Evolutionary conservation across 1,140 invertebrate genomes (phyloP), one percentile per base, ranked within the genome.

Genomic region (Ditylenchus dipsaci): DNA sequence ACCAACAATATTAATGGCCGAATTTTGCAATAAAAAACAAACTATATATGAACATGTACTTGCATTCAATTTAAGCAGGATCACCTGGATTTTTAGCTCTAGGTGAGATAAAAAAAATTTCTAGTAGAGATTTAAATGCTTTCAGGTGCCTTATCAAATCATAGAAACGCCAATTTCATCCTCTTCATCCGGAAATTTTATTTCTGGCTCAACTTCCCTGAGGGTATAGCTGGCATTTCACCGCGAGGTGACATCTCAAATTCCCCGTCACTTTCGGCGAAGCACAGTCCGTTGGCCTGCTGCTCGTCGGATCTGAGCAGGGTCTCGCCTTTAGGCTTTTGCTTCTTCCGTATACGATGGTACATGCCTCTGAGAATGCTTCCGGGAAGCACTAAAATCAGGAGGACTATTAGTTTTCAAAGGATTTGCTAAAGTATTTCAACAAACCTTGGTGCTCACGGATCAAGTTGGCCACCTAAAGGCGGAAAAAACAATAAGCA

Each of bases 351-450:
- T 21, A 75, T 69, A 23, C 76, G 71, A 29, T 78, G 77, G 45
- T 53, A 64, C 56, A 80, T 76, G 13, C 57, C 78, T n/a, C 63
- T 64, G 15, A 79, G 63, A 29, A 82, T 81, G 60, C 78, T 82
- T 21, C 80, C 80, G 19, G 80, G 80, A 19, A 82, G 56, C 13
- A 68, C 63, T 68, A 81, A 80, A 72, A 53, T 7, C 3, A 8
- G n/a, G n/a, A 53, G 15, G n/a, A 53, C 8, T 7, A 33, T 26
- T 53, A 53, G 23, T 7, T 17, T 53, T 53, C 3, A 53, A 19
- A n/a, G n/a, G n/a, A 53, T 53, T 53, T 26, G n/a, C 19, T n/a
- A 30, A 69, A 69, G 13, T 21, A 49, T 0, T 38, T 8, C 47
- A 69, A 67, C 57, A 71, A 26, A 61, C 59, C 17, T 61, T 61